These are phyloP conservation scores for Aphelenchoides avenae DNA, from an alignment of 1,140 invertebrate genomes.

Conservation along the genomic window DNA sequence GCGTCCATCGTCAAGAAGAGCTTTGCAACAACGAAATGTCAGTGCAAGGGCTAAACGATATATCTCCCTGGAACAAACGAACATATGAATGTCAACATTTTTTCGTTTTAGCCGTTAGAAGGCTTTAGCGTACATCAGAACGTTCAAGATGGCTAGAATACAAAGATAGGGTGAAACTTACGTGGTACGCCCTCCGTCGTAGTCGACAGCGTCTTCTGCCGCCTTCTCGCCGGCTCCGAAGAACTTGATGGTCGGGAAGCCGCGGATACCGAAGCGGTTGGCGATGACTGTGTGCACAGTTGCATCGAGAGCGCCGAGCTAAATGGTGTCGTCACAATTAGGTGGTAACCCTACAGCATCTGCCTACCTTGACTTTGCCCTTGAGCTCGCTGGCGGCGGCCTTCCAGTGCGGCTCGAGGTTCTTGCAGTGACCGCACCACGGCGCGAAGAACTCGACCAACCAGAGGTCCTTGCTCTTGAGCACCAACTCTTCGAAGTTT, in stretches of 20 bases:
- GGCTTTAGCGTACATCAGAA: no score
- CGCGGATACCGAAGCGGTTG: conserved; percentile 69
- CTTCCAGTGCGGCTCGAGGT: conserved; percentile 87
- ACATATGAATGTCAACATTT: no score
- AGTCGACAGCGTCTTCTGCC: conserved; percentile 70
- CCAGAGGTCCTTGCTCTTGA: conserved; percentile 67
- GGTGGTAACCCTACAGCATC: conserved; percentile 76
- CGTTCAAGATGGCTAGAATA: not conserved
- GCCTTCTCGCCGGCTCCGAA: conserved; percentile 79
- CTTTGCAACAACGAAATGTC: not conserved
- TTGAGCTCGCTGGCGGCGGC: conserved; percentile 86
- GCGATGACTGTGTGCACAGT: conserved; percentile 79
- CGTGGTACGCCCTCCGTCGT: conserved; percentile 79
- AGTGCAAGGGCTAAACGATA: not conserved
- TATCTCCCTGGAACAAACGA: no score
- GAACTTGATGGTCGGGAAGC: conserved; percentile 95
- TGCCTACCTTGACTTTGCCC: conserved; percentile 69
- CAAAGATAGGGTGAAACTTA: conserved; percentile 10
- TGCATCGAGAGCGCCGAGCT: conserved; percentile 87
- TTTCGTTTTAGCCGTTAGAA: no score
- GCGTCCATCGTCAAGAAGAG: no score
- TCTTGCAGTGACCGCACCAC: conserved; percentile 88
- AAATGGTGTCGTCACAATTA: no score
- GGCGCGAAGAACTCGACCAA: conserved; percentile 53
- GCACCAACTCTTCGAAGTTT: conserved; percentile 84